These are phyloP conservation scores for Drosophila sordidula DNA, from an alignment of 2,888 invertebrate species.

Conservation along the genomic window DNA sequence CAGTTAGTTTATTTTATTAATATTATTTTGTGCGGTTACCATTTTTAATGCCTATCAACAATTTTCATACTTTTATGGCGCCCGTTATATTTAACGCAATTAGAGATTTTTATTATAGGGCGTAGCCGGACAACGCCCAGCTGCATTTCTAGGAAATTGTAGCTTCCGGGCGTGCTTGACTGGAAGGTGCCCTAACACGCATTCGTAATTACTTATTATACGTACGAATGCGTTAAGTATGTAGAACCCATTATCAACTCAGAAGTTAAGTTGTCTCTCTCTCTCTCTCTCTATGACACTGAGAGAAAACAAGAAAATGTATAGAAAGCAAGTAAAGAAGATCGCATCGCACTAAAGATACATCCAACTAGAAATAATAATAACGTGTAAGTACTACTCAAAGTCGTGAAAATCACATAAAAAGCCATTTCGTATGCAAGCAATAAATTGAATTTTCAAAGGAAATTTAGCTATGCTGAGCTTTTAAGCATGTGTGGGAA, in stretches of 20 bases:
- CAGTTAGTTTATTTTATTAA: not conserved
- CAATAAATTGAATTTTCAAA: not conserved
- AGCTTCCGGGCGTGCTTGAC: not conserved
- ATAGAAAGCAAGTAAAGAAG: no score
- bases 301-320: no score
- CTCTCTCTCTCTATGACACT: no score
- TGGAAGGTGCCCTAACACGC: not conserved
- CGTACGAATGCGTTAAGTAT: no score
- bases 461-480: not conserved
- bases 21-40: constrained; percentile 17
- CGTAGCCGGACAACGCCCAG: constrained; percentile 15
- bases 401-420: not conserved
- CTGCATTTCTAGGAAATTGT: not conserved
- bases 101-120: constrained; percentile 3
- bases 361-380: no score
- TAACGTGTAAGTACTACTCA: not conserved
- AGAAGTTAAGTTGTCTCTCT: no score
- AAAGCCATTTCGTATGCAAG: not conserved
- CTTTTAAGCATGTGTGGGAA: constrained; percentile 5
- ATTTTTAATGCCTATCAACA: constrained; percentile 7
- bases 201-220: no score
- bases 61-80: not conserved
- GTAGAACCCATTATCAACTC: no score
- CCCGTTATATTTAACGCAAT: no score
- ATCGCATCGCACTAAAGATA: no score